Base-by-base conservation (phyloP, 2,113 vertebrate genomes). In the Pachycephala philippinensis region DNA sequence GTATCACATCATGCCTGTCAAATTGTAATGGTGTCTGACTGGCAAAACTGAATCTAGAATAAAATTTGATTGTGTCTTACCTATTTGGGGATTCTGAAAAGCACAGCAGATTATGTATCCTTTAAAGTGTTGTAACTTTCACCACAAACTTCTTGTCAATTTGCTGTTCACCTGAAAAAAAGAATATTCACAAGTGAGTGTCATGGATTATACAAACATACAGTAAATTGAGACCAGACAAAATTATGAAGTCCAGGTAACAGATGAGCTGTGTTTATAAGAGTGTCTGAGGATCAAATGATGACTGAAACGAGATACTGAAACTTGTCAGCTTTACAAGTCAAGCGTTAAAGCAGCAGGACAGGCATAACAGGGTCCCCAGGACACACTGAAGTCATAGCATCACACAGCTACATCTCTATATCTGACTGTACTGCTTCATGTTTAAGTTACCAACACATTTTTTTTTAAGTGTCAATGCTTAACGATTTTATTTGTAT, bases 51-150 rank as follows among this genome's bases (percentile, higher is more conserved):
- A 37, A 42, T 52, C 54, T 40, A 60, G 33, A 54, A 78, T n/a
- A 71, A 97, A 96, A 98, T 95, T 86, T 63, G 80, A 97, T 98
- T 97, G 57, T 71, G 68, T 75, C 74, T 81, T 91, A 77, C n/a
- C 74, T 85, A 5, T 76, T 84, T 60, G 72, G 23, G 44, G 59
- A 69, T 92, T 97, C 96, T 90, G 91, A 93, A 96, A 93, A 98
- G 85, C 95, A 97, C 96, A 97, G 95, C 95, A 97, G 78, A 97
- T 97, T 92, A 15, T 31, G 6, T 3, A 83, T 49, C 96, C 95
- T 97, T 95, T 78, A 42, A 94, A 81, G 37, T 49, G 24, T 10
- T 1, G 0, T 22, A 89, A 89, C 92, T 90, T 94, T 45, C 52
- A 84, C 31, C 24, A 31, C 28, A 74, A 28, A 59, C 37, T 71